These are phyloP conservation scores for Synergus laeviventris DNA, from an alignment of 2,888 invertebrate species.

Conservation along the genomic window DNA sequence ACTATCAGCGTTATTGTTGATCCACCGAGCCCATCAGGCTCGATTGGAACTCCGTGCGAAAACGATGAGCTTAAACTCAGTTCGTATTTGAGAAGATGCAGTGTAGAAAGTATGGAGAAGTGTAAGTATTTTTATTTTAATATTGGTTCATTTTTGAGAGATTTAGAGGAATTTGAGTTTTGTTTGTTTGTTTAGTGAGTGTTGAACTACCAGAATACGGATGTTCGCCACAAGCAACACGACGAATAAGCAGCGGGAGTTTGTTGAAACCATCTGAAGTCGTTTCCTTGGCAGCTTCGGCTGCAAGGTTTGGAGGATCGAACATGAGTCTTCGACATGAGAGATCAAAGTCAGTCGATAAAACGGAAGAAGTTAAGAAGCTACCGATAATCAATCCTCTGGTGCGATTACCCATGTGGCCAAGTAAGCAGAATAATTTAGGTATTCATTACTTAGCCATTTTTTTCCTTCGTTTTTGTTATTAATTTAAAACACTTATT, in stretches of 20 bases:
- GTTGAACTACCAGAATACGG: conserved; percentile 78
- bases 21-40: conserved; percentile 74
- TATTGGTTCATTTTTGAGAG: background rate
- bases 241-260: conserved; percentile 94
- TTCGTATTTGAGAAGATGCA: conserved; percentile 65
- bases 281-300: conserved; percentile 80
- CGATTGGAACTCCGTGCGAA: conserved; percentile 68
- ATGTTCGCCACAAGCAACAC: conserved; percentile 89
- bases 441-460: conserved; percentile 1
- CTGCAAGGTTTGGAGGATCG: conserved; percentile 77
- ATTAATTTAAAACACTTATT: background rate
- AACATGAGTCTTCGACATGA: conserved; percentile 69
- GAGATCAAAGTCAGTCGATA: conserved; percentile 78
- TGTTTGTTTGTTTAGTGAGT: conserved; percentile 66
- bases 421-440: conserved; percentile 78
- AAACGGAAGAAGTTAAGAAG: conserved; percentile 79
- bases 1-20: conserved; percentile 74
- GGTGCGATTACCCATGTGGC: conserved; percentile 92
- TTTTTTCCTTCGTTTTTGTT: conserved; percentile 6
- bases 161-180: conserved; percentile 14
- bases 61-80: conserved; percentile 56
- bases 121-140: conserved; percentile 60
- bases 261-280: conserved; percentile 87
- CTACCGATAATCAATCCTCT: conserved; percentile 94
- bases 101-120: conserved; percentile 75